Percentiles rank a stretch among this genome's conserved stretches.
Evolutionary conservation across 1,140 invertebrate genomes (phyloP).

Genomic region (Musca domestica): DNA sequence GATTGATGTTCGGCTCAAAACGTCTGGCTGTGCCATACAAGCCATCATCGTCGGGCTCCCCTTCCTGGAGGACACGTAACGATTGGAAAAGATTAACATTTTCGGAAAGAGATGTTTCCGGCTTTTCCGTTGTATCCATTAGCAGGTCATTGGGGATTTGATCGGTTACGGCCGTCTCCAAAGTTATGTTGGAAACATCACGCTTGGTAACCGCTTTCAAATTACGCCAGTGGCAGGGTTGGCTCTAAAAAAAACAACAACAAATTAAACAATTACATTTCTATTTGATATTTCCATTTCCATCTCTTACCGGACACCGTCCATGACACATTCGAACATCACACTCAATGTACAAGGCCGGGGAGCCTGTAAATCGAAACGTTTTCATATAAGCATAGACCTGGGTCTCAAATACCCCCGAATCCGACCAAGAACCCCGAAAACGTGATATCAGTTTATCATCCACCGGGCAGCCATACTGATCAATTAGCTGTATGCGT

Average conservation of each 20-base stretch:
- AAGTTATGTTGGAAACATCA: constrained; percentile 54
- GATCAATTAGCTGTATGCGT: constrained; percentile 86
- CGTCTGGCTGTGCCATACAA: constrained; percentile 33
- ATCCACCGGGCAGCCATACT: constrained; percentile 91
- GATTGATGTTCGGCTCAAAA: constrained; percentile 56
- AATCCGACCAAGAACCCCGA: constrained; percentile 86
- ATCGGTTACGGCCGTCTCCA: constrained; percentile 23
- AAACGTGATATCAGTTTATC: constrained; percentile 90
- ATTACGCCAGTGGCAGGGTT: constrained; percentile 90
- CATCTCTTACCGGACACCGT: constrained; percentile 76
- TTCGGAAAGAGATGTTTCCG: constrained; percentile 63
- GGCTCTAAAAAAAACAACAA: constrained; percentile 64
- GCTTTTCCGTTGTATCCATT: constrained; percentile 33
- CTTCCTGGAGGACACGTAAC: constrained; percentile 80
- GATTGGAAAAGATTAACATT: constrained; percentile 88
- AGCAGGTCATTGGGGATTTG: constrained; percentile 30
- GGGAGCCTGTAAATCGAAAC: constrained; percentile 89
- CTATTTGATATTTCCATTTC: neutral
- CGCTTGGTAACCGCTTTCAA: constrained; percentile 74
- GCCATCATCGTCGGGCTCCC: constrained; percentile 68
- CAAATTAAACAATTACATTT: no score
- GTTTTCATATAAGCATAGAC: constrained; percentile 95
- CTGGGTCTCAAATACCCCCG: constrained; percentile 87
- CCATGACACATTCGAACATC: constrained; percentile 94
- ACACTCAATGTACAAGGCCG: constrained; percentile 90